These are phyloP conservation scores for Onychostruthus taczanowskii DNA, from an alignment of 2,113 vertebrate species.

Conservation along the genomic window DNA sequence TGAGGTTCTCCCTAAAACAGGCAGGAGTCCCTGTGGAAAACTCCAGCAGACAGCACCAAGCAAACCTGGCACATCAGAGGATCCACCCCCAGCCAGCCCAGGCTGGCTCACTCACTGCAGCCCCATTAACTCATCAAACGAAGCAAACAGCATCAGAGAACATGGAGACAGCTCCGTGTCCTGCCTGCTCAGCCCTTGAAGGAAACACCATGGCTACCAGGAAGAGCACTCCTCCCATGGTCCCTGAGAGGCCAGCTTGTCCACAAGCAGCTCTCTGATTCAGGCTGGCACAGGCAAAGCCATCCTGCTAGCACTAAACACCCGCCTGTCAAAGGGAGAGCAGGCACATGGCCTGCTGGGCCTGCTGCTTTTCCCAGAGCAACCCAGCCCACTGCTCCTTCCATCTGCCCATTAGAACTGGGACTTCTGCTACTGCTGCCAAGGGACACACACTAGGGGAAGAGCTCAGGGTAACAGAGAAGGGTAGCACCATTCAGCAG, in stretches of 20 bases:
- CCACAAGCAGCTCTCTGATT: neutral
- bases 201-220: neutral
- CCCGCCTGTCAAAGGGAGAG: neutral
- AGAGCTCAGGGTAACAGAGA: neutral
- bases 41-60: neutral
- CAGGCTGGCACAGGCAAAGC: neutral
- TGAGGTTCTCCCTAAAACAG: neutral
- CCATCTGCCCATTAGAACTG: neutral
- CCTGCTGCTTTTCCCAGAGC: neutral
- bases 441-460: neutral
- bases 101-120: neutral
- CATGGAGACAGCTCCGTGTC: rapidly evolving
- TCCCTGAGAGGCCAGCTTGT: neutral
- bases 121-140: neutral
- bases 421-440: neutral
- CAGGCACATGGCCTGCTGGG: rapidly evolving
- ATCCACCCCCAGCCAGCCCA: neutral
- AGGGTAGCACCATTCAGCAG: neutral
- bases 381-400: neutral
- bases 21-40: neutral
- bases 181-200: neutral
- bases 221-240: neutral
- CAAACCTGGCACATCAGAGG: neutral
- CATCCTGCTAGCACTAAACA: neutral
- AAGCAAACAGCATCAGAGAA: rapidly evolving